phyloP scores from a whole-genome alignment of 2,888 invertebrate genomes.

The Harpalus rufipes region DNA sequence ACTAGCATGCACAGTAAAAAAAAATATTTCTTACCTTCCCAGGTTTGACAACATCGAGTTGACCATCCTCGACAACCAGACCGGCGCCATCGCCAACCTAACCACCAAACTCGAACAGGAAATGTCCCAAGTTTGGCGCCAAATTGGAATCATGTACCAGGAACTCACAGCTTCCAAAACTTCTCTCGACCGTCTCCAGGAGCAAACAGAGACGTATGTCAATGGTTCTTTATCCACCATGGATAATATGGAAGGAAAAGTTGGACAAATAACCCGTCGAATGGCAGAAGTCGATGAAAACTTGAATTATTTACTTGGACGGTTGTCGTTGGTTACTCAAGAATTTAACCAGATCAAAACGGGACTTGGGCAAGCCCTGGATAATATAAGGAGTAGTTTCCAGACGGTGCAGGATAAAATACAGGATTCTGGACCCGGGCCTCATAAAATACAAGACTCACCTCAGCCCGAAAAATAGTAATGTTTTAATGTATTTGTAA shows the following conservation, averaged over 20 bases:
- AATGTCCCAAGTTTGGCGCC: conserved; percentile 92
- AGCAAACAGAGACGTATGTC: conserved; percentile 88
- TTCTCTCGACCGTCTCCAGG: conserved; percentile 86
- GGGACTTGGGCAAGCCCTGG: conserved; percentile 86
- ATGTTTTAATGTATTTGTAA: conserved; percentile 37
- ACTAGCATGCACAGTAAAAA: neutral
- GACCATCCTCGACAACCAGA: conserved; percentile 85
- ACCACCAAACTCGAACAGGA: conserved; percentile 88
- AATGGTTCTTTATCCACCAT: conserved; percentile 88
- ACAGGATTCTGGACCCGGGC: conserved; percentile 80
- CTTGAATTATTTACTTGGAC: conserved; percentile 89
- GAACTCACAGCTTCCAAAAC: conserved; percentile 88
- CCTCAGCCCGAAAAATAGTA: conserved; percentile 36
- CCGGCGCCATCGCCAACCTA: conserved; percentile 85
- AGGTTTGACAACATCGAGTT: conserved; percentile 86
- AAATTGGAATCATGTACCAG: conserved; percentile 92
- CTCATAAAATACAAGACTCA: conserved; percentile 79
- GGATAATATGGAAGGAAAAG: conserved; percentile 89
- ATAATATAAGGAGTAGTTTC: conserved; percentile 84
- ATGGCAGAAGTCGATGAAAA: conserved; percentile 90
- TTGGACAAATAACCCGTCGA: conserved; percentile 86
- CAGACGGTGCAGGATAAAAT: conserved; percentile 81
- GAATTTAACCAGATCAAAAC: conserved; percentile 91
- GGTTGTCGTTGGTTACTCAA: conserved; percentile 88
- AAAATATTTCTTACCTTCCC: neutral